phyloP scores from a whole-genome alignment of 2,113 vertebrate species.

The Fregetta grallaria region DNA sequence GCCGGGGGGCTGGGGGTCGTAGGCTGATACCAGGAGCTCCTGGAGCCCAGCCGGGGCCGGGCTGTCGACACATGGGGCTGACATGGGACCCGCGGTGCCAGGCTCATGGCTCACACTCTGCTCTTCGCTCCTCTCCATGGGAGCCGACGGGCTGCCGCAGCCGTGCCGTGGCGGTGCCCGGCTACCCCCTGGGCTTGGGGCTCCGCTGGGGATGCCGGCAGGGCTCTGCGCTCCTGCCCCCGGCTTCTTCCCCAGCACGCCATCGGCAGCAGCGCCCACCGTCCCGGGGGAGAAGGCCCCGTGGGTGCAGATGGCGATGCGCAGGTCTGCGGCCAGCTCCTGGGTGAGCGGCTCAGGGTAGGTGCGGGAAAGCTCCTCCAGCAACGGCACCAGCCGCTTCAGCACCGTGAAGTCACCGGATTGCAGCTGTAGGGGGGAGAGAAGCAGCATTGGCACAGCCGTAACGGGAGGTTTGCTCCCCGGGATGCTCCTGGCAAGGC shows the following conservation, averaged over 20 bases:
- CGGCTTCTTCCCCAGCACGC: not conserved
- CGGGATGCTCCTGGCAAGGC: not conserved
- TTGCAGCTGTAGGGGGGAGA: constrained; percentile 70
- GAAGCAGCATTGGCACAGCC: fast-evolving
- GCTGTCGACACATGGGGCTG: not conserved
- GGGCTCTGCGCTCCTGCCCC: not conserved
- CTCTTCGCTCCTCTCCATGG: not conserved
- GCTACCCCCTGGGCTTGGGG: not conserved
- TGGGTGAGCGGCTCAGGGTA: constrained; percentile 84
- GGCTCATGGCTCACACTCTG: fast-evolving
- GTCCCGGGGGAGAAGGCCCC: constrained; percentile 76
- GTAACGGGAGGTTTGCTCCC: fast-evolving
- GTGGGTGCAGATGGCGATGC: constrained; percentile 85
- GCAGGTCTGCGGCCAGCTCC: constrained; percentile 85
- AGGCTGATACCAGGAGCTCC: constrained; percentile 80
- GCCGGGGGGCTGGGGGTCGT: constrained; percentile 82
- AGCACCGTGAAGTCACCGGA: constrained; percentile 78
- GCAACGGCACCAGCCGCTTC: constrained; percentile 75
- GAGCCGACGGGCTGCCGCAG: not conserved
- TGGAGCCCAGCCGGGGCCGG: not conserved
- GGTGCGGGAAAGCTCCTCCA: constrained; percentile 79
- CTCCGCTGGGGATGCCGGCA: fast-evolving
- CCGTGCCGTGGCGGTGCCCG: fast-evolving
- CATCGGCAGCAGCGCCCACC: constrained; percentile 13
- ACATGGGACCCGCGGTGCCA: fast-evolving